phyloP scores from a whole-genome alignment of 2,888 invertebrate species.

The Eupelmus urozonus region DNA sequence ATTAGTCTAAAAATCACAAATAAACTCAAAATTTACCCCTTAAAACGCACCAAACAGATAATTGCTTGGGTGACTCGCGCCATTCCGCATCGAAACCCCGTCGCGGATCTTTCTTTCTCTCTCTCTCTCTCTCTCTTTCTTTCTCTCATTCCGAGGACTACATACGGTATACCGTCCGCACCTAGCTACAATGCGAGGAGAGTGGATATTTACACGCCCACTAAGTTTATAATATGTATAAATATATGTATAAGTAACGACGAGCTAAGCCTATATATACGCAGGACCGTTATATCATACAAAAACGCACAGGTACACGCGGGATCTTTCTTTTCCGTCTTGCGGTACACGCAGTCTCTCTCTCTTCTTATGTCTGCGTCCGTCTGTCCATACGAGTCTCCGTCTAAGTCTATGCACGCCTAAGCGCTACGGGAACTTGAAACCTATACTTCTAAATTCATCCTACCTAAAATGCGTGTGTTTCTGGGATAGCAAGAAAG shows the following conservation, averaged over 20 bases:
- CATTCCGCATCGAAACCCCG: slow-evolving; percentile 56
- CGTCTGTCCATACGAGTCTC: background rate
- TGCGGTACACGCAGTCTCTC: background rate
- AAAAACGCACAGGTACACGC: slow-evolving; percentile 35
- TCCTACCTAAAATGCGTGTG: slow-evolving; percentile 52
- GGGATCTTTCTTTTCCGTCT: slow-evolving; percentile 19
- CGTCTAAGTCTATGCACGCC: background rate
- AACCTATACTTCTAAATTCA: slow-evolving; percentile 58
- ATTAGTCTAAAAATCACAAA: too few species aligned
- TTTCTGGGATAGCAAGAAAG: too few species aligned
- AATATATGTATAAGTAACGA: slow-evolving; percentile 55
- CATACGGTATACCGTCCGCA: slow-evolving; percentile 8
- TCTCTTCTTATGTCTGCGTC: background rate
- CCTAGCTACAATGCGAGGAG: slow-evolving; percentile 2
- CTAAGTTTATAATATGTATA: slow-evolving; percentile 34
- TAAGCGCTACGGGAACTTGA: slow-evolving; percentile 61
- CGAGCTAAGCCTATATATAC: slow-evolving; percentile 38
- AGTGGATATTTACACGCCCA: slow-evolving; percentile 49
- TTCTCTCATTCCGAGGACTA: slow-evolving; percentile 55
- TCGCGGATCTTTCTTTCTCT: slow-evolving; percentile 54
- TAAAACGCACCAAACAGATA: background rate
- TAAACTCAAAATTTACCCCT: background rate
- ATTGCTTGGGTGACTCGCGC: slow-evolving; percentile 18
- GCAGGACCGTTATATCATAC: slow-evolving; percentile 44
- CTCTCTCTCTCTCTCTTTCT: slow-evolving; percentile 48